A percentile compares a stretch with the other conserved stretches of the same genome.
These are phyloP conservation scores for Drosophila neocordata DNA, from an alignment of 1,140 invertebrate genomes.

Conservation along the genomic window DNA sequence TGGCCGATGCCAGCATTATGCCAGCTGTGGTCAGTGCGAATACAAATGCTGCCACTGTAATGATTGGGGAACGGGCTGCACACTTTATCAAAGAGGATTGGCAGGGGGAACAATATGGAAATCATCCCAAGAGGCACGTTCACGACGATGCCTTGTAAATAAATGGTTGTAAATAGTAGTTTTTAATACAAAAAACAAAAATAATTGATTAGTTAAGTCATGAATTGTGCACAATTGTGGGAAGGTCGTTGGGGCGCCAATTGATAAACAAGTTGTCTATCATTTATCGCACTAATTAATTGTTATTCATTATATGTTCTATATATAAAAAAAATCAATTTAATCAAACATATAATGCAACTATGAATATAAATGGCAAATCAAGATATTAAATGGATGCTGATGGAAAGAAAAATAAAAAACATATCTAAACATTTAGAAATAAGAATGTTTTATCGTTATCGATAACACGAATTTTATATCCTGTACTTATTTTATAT, in stretches of 20 bases:
- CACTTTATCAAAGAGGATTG: constrained; percentile 89
- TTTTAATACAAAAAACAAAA: too few species aligned
- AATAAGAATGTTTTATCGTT: too few species aligned
- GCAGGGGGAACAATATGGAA: neutral
- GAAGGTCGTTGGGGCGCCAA: neutral
- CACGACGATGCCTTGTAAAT: constrained; percentile 52
- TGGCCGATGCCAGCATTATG: constrained; percentile 91
- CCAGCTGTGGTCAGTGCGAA: constrained; percentile 89
- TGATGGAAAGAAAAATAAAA: too few species aligned
- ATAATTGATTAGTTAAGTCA: constrained; percentile 1
- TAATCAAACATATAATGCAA: too few species aligned
- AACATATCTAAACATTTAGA: too few species aligned
- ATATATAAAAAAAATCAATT: neutral
- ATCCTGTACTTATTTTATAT: too few species aligned
- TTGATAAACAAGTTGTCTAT: neutral
- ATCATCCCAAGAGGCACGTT: neutral
- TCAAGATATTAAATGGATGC: too few species aligned
- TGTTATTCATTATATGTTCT: neutral
- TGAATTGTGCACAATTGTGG: neutral
- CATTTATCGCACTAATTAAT: neutral
- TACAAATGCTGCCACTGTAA: constrained; percentile 89
- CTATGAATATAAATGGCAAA: too few species aligned
- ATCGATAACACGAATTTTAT: too few species aligned
- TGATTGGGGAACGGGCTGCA: constrained; percentile 94
- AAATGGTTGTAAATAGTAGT: too few species aligned